Percentiles rank a stretch among this genome's conserved stretches.
These are phyloP conservation scores for Naso thynnoides DNA, from an alignment of 2,797 vertebrate species.

Conservation along the genomic window DNA sequence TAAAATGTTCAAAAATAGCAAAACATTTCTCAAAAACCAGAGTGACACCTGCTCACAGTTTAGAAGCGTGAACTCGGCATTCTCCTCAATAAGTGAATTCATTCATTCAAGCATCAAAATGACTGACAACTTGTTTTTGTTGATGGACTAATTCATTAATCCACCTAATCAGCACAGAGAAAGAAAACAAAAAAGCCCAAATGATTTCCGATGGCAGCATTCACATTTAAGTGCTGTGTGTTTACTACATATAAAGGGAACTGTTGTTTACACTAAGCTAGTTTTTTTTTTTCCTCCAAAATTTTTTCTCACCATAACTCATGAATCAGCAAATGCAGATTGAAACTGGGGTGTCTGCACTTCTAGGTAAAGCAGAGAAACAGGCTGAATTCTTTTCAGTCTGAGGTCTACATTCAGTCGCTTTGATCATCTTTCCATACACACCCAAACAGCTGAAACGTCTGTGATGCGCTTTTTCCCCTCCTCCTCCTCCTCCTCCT, in stretches of 20 bases:
- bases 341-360: constrained; percentile 38
- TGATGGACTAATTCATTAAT: not conserved
- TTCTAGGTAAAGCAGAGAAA: constrained; percentile 45
- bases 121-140: not conserved
- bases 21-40: not conserved
- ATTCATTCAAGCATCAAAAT: not conserved
- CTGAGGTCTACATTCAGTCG: constrained; percentile 32
- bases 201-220: not conserved
- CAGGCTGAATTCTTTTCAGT: constrained; percentile 27
- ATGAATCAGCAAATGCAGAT: constrained; percentile 50
- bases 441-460: constrained; percentile 29
- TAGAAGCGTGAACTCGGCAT: not conserved
- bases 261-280: not conserved
- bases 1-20: not conserved
- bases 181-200: not conserved
- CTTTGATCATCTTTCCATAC: constrained; percentile 51
- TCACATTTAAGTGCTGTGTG: not conserved
- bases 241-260: not conserved
- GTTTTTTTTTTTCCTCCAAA: not conserved
- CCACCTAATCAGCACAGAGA: not conserved
- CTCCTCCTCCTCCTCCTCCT: not conserved
- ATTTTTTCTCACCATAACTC: constrained; percentile 12
- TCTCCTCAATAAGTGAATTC: not conserved
- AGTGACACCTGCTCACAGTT: not conserved
- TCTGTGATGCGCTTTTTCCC: not conserved